Conservation (phyloP, 2,113 vertebrate species). For the Bufo bufo region DNA sequence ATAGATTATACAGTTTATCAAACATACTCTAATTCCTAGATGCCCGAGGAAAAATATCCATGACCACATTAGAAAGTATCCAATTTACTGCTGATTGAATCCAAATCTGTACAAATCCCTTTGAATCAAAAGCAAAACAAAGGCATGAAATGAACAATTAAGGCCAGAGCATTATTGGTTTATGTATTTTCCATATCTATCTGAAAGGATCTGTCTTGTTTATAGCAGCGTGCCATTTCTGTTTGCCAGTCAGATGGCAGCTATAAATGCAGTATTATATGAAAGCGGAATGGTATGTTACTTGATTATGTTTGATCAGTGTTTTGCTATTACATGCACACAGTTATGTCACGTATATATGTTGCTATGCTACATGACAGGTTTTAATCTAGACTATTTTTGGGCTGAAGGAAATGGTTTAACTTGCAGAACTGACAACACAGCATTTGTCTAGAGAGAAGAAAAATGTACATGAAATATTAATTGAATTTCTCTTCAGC, state of each 20-base stretch:
- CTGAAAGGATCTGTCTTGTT: conserved; percentile 4
- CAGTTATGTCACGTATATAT: neutral
- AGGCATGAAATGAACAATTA: conserved; percentile 30
- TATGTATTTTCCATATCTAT: conserved; percentile 22
- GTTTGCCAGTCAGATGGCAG: neutral
- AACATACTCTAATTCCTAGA: conserved; percentile 35
- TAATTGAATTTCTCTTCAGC: conserved; percentile 1
- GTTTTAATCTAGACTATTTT: conserved; percentile 16
- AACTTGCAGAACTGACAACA: neutral
- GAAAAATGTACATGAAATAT: conserved; percentile 31
- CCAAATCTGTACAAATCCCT: conserved; percentile 31
- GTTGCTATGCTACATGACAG: neutral
- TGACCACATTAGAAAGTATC: conserved; percentile 21
- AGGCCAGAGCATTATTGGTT: neutral
- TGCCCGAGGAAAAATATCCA: conserved; percentile 16
- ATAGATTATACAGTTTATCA: conserved; percentile 37
- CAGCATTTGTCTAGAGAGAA: conserved; percentile 16
- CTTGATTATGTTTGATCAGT: conserved; percentile 13
- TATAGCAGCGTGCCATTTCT: neutral
- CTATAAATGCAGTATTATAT: neutral
- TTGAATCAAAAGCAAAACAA: conserved; percentile 12
- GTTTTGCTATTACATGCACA: neutral
- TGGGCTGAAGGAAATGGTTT: neutral
- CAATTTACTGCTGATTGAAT: conserved; percentile 26
- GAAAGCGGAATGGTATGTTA: conserved; percentile 8